Percentiles rank a stretch among this genome's conserved stretches.
Evolutionary conservation across 1,140 invertebrate species (phyloP).

Genomic region (Lanistes nyassanus): DNA sequence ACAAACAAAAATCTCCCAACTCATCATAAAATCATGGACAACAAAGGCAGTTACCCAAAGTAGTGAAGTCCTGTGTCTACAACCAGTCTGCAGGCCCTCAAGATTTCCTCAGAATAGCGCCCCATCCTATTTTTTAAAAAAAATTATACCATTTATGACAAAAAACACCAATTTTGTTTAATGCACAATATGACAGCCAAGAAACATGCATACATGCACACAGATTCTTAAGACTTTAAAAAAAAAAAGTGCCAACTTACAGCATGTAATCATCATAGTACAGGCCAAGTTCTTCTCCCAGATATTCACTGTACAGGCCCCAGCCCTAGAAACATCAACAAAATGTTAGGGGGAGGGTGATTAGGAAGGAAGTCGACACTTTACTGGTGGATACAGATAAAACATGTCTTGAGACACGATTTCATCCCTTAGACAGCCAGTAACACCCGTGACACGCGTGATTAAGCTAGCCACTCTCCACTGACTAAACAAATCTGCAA

Average conservation of each 20-base stretch:
- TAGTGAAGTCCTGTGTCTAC: slow-evolving; percentile 68
- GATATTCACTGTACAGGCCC: slow-evolving; percentile 64
- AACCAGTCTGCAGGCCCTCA: slow-evolving; percentile 65
- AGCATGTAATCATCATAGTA: slow-evolving; percentile 55
- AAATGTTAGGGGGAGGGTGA: too few species aligned
- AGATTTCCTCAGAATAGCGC: slow-evolving; percentile 62
- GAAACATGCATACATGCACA: not conserved
- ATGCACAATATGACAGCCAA: not conserved
- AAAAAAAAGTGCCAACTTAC: slow-evolving; percentile 42
- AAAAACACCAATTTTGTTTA: too few species aligned
- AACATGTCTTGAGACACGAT: too few species aligned
- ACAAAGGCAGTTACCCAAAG: slow-evolving; percentile 51
- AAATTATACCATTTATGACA: too few species aligned
- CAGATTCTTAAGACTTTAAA: not conserved
- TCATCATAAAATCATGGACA: too few species aligned
- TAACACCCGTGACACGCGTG: too few species aligned
- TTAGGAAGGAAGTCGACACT: too few species aligned
- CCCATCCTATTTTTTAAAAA: slow-evolving; percentile 55
- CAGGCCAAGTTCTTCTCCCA: slow-evolving; percentile 60
- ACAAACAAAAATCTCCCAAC: too few species aligned
- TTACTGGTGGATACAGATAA: too few species aligned
- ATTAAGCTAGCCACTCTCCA: too few species aligned
- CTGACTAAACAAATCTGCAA: too few species aligned
- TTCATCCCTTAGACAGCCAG: too few species aligned
- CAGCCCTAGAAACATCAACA: slow-evolving; percentile 37